Evolutionary conservation across 2,113 vertebrate species (phyloP).

Genomic region (Caranx melampygus): DNA sequence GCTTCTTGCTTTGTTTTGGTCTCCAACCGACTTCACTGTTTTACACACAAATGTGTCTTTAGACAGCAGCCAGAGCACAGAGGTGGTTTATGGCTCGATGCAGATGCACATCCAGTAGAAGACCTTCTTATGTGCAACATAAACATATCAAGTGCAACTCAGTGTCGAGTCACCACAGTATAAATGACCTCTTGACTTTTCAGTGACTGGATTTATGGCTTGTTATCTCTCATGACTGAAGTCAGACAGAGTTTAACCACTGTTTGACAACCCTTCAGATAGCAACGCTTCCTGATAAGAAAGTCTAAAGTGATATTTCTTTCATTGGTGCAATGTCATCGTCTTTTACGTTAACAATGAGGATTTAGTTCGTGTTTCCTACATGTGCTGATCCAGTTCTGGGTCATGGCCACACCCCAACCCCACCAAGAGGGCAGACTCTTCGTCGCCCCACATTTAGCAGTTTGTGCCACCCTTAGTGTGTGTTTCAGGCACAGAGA

Average conservation of each 20-base stretch:
- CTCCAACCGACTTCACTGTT: too few relatives aligned
- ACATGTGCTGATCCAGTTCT: not conserved
- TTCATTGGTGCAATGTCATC: not conserved
- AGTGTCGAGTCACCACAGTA: not conserved
- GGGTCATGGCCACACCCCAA: not conserved
- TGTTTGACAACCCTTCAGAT: not conserved
- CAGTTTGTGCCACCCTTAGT: too few relatives aligned
- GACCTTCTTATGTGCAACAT: not conserved
- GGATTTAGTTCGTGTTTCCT: not conserved
- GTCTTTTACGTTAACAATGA: not conserved
- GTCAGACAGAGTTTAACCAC: constrained; percentile 39
- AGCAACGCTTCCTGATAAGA: constrained; percentile 1
- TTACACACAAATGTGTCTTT: too few relatives aligned
- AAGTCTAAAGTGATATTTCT: not conserved
- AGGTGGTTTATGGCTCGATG: not conserved
- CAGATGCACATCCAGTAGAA: not conserved
- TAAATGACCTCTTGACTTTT: constrained; percentile 12
- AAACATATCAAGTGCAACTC: not conserved
- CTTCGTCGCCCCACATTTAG: too few relatives aligned
- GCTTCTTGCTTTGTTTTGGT: too few relatives aligned
- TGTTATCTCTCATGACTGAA: not conserved
- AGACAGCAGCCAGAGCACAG: too few relatives aligned
- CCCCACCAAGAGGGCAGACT: too few relatives aligned
- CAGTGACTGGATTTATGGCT: constrained; percentile 14
- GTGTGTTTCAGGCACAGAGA: too few relatives aligned